These are phyloP conservation scores for Periophthalmus magnuspinnatus DNA, from an alignment of 2,797 vertebrate genomes.

Conservation along the genomic window DNA sequence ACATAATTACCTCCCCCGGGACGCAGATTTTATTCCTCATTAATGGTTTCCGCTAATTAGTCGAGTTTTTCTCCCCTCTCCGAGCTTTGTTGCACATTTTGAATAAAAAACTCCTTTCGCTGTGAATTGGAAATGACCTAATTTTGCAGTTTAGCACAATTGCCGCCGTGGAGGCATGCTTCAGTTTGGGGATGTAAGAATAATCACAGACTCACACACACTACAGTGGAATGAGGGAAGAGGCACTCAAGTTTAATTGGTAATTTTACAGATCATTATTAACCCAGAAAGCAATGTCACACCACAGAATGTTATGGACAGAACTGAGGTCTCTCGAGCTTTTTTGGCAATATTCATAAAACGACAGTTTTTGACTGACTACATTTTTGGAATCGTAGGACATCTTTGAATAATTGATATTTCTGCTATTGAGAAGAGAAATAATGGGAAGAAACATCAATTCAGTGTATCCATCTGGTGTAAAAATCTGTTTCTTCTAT, in stretches of 20 bases:
- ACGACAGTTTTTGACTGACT: neutral
- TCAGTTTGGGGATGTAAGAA: slow-evolving; percentile 1
- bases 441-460: neutral
- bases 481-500: too few relatives aligned
- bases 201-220: slow-evolving; percentile 1
- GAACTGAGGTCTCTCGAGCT: neutral
- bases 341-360: neutral
- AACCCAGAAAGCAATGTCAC: neutral
- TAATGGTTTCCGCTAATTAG: slow-evolving; percentile 73
- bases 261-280: slow-evolving; percentile 13
- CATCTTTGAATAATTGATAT: neutral
- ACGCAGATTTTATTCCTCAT: slow-evolving; percentile 55
- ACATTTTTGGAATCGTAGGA: neutral
- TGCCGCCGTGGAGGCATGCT: slow-evolving; percentile 6
- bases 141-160: slow-evolving; percentile 54
- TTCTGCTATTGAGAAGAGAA: neutral
- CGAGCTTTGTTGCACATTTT: slow-evolving; percentile 56
- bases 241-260: neutral
- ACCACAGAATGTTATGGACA: neutral
- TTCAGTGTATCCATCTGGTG: too few relatives aligned
- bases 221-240: slow-evolving; percentile 15
- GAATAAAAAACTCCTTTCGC: slow-evolving; percentile 43
- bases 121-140: slow-evolving; percentile 61
- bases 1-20: slow-evolving; percentile 76
- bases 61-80: slow-evolving; percentile 25